Conservation (phyloP, 2,797 vertebrate genomes). For the Pipistrellus kuhlii region DNA sequence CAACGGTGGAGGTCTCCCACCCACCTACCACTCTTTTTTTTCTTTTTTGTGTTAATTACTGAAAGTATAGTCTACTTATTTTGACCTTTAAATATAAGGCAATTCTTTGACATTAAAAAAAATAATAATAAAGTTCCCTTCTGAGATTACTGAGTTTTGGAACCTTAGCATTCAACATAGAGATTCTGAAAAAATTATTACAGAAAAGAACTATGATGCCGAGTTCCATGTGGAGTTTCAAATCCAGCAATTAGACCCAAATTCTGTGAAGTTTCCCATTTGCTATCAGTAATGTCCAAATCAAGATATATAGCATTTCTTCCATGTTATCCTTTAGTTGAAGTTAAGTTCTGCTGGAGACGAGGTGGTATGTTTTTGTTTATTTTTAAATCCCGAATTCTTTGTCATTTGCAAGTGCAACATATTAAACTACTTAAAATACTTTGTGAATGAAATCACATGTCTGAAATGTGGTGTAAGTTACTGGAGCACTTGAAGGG, state of each 20-base stretch:
- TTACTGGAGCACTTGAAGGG: background rate
- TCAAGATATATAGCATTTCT: background rate
- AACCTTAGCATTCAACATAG: background rate
- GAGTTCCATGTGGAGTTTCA: background rate
- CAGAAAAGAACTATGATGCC: background rate
- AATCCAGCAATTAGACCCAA: background rate
- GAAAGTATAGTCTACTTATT: background rate
- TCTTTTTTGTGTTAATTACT: background rate
- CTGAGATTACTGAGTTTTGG: background rate
- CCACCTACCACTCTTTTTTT: background rate
- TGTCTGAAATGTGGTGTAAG: slow-evolving; percentile 65
- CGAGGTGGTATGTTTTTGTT: slow-evolving; percentile 61
- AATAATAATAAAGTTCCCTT: background rate
- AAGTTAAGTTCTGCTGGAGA: slow-evolving; percentile 8
- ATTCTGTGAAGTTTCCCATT: background rate
- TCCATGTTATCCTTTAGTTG: background rate
- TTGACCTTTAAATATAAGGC: background rate
- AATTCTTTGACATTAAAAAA: background rate
- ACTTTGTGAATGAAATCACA: slow-evolving; percentile 62
- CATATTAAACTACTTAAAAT: slow-evolving; percentile 82
- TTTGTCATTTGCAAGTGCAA: slow-evolving; percentile 53
- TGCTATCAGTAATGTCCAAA: background rate
- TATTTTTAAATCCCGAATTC: slow-evolving; percentile 69
- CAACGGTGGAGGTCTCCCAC: background rate
- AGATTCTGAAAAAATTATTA: background rate